Percentiles rank a stretch among this genome's conserved stretches.
Evolutionary conservation across 2,797 vertebrate species (phyloP).

Genomic region (Caiman crocodilus): DNA sequence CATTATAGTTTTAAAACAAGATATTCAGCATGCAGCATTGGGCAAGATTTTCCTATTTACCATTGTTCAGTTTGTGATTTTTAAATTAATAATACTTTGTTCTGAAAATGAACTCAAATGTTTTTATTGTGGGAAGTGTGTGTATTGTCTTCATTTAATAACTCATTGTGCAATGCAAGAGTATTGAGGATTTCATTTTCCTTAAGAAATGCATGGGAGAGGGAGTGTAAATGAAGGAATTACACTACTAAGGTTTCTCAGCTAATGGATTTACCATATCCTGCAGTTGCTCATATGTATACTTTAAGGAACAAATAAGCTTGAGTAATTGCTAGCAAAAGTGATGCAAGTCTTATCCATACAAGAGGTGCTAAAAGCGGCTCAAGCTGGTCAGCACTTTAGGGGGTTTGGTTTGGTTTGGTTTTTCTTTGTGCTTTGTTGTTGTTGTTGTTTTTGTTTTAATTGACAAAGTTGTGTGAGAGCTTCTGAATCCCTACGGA

Average conservation of each 20-base stretch:
- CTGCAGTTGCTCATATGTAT: slow-evolving; percentile 61
- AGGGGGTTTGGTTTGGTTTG: slow-evolving; percentile 26
- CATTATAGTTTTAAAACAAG: slow-evolving; percentile 72
- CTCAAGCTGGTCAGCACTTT: slow-evolving; percentile 84
- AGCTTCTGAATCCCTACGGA: slow-evolving; percentile 71
- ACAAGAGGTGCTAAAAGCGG: slow-evolving; percentile 79
- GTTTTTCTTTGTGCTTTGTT: neutral
- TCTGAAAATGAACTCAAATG: slow-evolving; percentile 67
- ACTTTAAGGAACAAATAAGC: slow-evolving; percentile 74
- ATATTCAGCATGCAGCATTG: slow-evolving; percentile 78
- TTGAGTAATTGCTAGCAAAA: slow-evolving; percentile 82
- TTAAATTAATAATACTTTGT: slow-evolving; percentile 72
- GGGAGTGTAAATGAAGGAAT: slow-evolving; percentile 60
- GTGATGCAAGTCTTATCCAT: slow-evolving; percentile 73
- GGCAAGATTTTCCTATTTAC: slow-evolving; percentile 71
- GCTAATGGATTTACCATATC: slow-evolving; percentile 40
- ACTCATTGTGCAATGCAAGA: slow-evolving; percentile 63
- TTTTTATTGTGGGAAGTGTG: slow-evolving; percentile 70
- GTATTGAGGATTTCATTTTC: slow-evolving; percentile 59
- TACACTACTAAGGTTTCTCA: slow-evolving; percentile 44
- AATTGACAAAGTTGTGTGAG: slow-evolving; percentile 75
- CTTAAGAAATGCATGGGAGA: slow-evolving; percentile 52
- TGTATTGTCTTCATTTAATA: slow-evolving; percentile 72
- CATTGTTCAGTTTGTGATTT: slow-evolving; percentile 76
- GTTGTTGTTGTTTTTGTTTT: neutral